phyloP scores from a whole-genome alignment of 35 echinoderm and acorn worm species.

The Acanthaster planci region DNA sequence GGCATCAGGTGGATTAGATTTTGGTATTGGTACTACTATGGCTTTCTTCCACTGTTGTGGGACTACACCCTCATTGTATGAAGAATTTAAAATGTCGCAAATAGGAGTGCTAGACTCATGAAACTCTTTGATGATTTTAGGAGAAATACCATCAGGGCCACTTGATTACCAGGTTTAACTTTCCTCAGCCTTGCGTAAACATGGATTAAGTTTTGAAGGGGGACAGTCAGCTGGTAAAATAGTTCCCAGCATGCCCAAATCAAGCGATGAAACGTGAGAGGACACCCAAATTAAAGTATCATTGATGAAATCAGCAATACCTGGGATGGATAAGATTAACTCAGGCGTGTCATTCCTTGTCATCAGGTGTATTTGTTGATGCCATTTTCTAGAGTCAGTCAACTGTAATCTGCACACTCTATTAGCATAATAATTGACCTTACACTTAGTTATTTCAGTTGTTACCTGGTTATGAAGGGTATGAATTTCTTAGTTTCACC shows the following conservation, averaged over 20 bases:
- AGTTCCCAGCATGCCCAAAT: neutral
- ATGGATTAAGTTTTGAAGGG: neutral
- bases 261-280: neutral
- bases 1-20: conserved; percentile 15
- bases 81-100: conserved; percentile 44
- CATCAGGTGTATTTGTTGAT: conserved; percentile 14
- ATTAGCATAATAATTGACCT: conserved; percentile 41
- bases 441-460: conserved; percentile 5
- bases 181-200: neutral
- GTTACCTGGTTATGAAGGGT: conserved; percentile 14
- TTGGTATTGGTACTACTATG: conserved; percentile 56
- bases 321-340: conserved; percentile 16
- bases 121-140: conserved; percentile 41
- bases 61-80: conserved; percentile 19
- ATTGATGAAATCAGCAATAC: conserved; percentile 21
- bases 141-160: conserved; percentile 48
- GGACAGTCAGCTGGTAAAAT: neutral
- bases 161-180: conserved; percentile 17
- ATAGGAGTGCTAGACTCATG: conserved; percentile 49
- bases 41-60: conserved; percentile 64
- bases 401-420: conserved; percentile 1
- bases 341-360: conserved; percentile 27
- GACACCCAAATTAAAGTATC: conserved; percentile 18
- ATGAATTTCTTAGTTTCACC: neutral
- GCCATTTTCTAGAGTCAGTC: conserved; percentile 39